Evolutionary conservation across 1,140 invertebrate genomes (phyloP).

Genomic region (Papilio aristodemus): DNA sequence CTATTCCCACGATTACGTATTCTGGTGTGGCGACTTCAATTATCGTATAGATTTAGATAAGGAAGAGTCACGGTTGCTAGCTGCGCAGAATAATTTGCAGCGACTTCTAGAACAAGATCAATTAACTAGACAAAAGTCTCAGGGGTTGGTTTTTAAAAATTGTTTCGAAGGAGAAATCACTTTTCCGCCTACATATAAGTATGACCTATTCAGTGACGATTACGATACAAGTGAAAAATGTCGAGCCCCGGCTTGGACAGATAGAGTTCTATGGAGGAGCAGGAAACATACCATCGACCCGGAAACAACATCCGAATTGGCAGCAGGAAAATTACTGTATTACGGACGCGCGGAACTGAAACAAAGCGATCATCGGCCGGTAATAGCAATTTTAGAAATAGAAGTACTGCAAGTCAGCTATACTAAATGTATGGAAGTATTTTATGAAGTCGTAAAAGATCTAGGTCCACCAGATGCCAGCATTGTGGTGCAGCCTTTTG

Average conservation of each 20-base stretch:
- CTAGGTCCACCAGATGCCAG: conserved; percentile 98
- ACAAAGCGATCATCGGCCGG: conserved; percentile 98
- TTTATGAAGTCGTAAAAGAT: conserved; percentile 91
- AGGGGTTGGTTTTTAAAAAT: conserved; percentile 95
- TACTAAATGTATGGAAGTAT: conserved; percentile 86
- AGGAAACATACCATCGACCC: conserved; percentile 87
- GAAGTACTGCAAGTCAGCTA: conserved; percentile 90
- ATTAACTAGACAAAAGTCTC: conserved; percentile 89
- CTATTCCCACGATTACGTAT: conserved; percentile 98
- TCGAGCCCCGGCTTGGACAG: conserved; percentile 98
- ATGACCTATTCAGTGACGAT: conserved; percentile 99
- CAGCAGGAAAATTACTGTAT: conserved; percentile 90
- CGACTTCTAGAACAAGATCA: conserved; percentile 94
- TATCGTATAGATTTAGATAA: conserved; percentile 98
- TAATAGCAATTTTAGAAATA: conserved; percentile 93
- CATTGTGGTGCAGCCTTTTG: conserved; percentile 87
- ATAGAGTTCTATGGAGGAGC: conserved; percentile 95
- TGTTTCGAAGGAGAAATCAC: conserved; percentile 95
- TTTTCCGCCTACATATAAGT: conserved; percentile 99
- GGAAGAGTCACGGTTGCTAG: conserved; percentile 94
- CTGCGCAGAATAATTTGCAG: conserved; percentile 89
- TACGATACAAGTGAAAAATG: conserved; percentile 99
- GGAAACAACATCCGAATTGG: conserved; percentile 83
- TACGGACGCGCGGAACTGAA: conserved; percentile 97
- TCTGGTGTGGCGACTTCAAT: conserved; percentile 99